Evolutionary conservation across 2,888 invertebrate genomes (phyloP).

Genomic region (Phymatocera aterrima): DNA sequence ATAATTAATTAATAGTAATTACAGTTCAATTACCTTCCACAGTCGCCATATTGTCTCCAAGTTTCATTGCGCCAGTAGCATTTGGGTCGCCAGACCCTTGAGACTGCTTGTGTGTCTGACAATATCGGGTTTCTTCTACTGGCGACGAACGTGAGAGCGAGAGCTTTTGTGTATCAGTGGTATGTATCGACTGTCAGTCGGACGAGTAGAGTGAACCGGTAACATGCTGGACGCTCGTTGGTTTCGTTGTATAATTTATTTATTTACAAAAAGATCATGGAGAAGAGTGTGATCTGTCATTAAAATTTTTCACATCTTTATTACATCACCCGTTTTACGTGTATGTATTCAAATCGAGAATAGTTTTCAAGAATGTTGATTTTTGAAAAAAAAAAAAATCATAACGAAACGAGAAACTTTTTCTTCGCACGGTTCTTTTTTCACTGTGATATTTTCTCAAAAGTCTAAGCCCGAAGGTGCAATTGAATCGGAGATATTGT

Average conservation of each 20-base stretch:
- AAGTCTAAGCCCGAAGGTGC: no score
- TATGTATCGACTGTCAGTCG: conserved; percentile 32
- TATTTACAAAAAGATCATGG: not conserved
- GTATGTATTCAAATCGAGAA: no score
- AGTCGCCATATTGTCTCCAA: conserved; percentile 67
- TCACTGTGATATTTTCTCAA: no score
- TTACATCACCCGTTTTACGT: not conserved
- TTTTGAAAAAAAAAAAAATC: no score
- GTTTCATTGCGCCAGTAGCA: conserved; percentile 64
- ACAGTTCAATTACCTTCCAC: conserved; percentile 64
- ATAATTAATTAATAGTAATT: not conserved
- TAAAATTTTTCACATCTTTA: not conserved
- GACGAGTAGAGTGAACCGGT: conserved; percentile 18
- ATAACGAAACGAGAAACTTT: no score
- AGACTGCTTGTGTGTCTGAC: conserved; percentile 19
- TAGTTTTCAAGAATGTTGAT: no score
- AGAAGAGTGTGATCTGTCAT: no score
- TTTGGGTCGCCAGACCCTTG: conserved; percentile 23
- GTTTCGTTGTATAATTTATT: not conserved
- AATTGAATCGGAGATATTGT: no score
- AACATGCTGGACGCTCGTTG: not conserved
- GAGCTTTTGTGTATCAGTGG: conserved; percentile 37
- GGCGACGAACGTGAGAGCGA: not conserved
- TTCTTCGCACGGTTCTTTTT: no score
- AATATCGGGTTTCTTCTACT: conserved; percentile 39